A percentile compares a stretch with the other conserved stretches of the same genome.
These are phyloP conservation scores for Eulemur macaco DNA, from an alignment of 2,113 vertebrate species.

Conservation along the genomic window DNA sequence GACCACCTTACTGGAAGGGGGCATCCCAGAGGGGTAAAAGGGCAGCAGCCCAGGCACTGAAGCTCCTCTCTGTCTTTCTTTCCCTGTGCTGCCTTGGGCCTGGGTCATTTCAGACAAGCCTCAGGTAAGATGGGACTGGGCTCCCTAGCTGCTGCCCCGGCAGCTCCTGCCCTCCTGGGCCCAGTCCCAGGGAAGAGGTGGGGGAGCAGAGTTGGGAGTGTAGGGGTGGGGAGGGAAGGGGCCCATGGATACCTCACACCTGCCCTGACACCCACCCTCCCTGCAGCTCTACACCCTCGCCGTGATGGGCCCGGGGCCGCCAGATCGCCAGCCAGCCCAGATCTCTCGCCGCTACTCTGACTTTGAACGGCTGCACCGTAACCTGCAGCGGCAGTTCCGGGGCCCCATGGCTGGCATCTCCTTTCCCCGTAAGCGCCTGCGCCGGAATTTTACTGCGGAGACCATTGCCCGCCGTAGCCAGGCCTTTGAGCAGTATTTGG, in stretches of 20 bases:
- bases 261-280: background rate
- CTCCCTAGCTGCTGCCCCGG: background rate
- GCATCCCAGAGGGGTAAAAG: background rate
- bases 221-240: background rate
- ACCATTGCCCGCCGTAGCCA: constrained; percentile 96
- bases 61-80: constrained; percentile 81
- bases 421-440: constrained; percentile 94
- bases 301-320: constrained; percentile 87
- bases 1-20: background rate
- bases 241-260: background rate
- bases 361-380: constrained; percentile 91
- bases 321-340: constrained; percentile 88
- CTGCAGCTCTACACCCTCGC: constrained; percentile 95
- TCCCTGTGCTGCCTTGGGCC: constrained; percentile 80
- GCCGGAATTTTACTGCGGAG: constrained; percentile 92
- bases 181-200: background rate
- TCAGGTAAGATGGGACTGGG: constrained; percentile 83
- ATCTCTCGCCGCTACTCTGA: constrained; percentile 94
- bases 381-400: constrained; percentile 88
- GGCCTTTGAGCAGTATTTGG: constrained; percentile 95
- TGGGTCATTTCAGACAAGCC: constrained; percentile 84
- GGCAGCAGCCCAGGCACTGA: constrained; percentile 55
- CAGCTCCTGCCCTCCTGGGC: background rate
- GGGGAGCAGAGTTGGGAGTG: background rate
- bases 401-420: constrained; percentile 90